Conservation (phyloP, 2,113 vertebrate species). For the Brachyhypopomus gauderio region DNA sequence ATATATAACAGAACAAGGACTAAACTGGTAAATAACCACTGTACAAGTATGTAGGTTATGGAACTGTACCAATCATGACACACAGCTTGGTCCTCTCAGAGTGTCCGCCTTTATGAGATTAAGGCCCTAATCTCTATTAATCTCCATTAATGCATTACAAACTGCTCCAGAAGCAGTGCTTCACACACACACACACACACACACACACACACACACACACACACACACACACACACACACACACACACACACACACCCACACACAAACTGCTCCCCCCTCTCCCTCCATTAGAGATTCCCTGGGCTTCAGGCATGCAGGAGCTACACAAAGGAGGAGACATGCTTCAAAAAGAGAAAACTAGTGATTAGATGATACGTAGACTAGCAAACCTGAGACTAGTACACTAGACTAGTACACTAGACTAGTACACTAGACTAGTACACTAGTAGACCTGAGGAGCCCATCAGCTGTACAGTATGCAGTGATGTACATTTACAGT, state of each 20-base stretch:
- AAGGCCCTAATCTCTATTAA: conserved; percentile 23
- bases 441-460: not conserved
- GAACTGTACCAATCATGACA: conserved; percentile 22
- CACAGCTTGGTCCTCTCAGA: not conserved
- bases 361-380: too few species aligned
- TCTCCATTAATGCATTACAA: conserved; percentile 34
- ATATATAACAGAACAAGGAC: too few species aligned
- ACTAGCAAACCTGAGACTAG: too few species aligned
- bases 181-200: not conserved
- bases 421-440: too few species aligned
- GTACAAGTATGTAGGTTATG: conserved; percentile 13
- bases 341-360: not conserved
- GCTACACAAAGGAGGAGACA: not conserved
- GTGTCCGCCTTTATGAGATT: not conserved
- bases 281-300: too few species aligned
- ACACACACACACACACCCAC: too few species aligned
- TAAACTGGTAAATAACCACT: too few species aligned
- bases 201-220: too few species aligned
- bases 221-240: too few species aligned
- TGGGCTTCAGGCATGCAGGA: too few species aligned
- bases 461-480: not conserved
- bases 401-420: too few species aligned
- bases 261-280: too few species aligned
- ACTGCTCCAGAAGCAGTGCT: not conserved
- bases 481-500: not conserved